A percentile compares a stretch with the other conserved stretches of the same genome.
Conservation (phyloP, 2,113 vertebrate species). For the Cichladusa arquata region DNA sequence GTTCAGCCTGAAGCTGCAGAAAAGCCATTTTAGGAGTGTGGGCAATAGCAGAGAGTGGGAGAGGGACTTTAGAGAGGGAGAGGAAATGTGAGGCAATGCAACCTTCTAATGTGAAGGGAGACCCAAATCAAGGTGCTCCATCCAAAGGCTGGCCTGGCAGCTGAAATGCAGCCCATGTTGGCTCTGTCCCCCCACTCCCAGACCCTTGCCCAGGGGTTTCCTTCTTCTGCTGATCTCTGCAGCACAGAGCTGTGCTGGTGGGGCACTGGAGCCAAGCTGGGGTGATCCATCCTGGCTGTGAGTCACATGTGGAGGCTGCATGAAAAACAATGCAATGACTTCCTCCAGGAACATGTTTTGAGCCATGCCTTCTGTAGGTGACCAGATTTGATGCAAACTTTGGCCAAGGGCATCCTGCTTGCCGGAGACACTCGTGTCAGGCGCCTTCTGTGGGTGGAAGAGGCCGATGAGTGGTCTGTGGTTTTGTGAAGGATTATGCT, state of each 20-base stretch:
- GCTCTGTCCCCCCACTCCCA: neutral
- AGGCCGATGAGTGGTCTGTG: constrained; percentile 28
- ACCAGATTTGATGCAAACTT: neutral
- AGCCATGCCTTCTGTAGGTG: neutral
- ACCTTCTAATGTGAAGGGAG: neutral
- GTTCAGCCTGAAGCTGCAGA: neutral
- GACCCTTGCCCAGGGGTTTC: neutral
- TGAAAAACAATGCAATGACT: neutral
- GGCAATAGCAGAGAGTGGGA: neutral
- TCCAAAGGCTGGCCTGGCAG: neutral
- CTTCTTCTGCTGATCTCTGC: neutral
- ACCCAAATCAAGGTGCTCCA: neutral
- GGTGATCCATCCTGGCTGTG: neutral
- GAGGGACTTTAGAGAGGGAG: neutral
- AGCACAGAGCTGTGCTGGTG: fast-evolving
- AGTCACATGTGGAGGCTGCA: neutral
- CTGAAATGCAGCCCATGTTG: neutral
- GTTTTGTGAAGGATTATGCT: constrained; percentile 52
- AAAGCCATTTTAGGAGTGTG: fast-evolving
- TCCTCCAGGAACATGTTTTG: neutral
- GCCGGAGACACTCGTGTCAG: constrained; percentile 24
- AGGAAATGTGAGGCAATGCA: neutral
- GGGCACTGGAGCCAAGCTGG: neutral
- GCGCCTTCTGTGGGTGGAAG: neutral
- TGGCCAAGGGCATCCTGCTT: neutral